Percentiles rank a stretch among this genome's conserved stretches.
Evolutionary conservation across 2,888 invertebrate species (phyloP).

Genomic region (Drosophila affinis): DNA sequence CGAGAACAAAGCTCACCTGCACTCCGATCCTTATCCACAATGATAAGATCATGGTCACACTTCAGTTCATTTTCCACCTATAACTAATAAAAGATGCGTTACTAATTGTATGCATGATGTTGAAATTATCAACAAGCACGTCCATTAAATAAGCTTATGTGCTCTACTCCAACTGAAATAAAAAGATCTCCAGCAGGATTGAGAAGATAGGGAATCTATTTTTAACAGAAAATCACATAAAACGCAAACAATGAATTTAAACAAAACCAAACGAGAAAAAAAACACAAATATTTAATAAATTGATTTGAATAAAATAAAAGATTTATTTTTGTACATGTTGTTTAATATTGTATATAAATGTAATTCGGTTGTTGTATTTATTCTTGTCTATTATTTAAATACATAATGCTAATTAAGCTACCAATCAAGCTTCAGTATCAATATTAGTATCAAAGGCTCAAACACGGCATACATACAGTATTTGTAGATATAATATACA

Average conservation of each 20-base stretch:
- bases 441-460: conserved; percentile 21
- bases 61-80: conserved; percentile 71
- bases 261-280: conserved; percentile 11
- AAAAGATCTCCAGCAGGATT: background rate
- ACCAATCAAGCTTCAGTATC: conserved; percentile 10
- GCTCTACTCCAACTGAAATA: conserved; percentile 20
- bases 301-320: conserved; percentile 44
- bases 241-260: background rate
- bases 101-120: conserved; percentile 14
- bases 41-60: conserved; percentile 16
- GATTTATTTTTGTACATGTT: conserved; percentile 61
- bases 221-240: background rate
- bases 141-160: background rate
- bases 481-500: background rate
- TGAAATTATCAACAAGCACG: background rate
- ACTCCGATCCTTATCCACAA: conserved; percentile 14
- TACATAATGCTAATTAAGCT: conserved; percentile 36
- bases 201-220: conserved; percentile 1
- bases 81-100: conserved; percentile 62
- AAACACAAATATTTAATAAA: conserved; percentile 17
- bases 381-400: conserved; percentile 27
- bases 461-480: conserved; percentile 1
- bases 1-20: conserved; percentile 21
- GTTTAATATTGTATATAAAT: conserved; percentile 34
- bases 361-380: conserved; percentile 32